phyloP scores from a whole-genome alignment of 2,888 invertebrate genomes.

The Clitarchus hookeri region DNA sequence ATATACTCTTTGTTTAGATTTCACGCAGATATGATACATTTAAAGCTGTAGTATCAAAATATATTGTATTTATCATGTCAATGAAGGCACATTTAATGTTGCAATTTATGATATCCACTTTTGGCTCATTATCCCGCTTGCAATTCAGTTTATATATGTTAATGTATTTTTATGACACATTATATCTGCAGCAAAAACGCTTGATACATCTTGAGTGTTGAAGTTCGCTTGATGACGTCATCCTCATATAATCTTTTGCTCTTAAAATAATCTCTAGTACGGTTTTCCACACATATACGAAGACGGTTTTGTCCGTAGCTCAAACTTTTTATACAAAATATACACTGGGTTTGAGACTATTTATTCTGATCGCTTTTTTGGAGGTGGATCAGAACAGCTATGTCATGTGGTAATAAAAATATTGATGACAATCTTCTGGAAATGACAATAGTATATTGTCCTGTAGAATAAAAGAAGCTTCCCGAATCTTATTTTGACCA shows the following conservation, averaged over 20 bases:
- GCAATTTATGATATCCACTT: neutral
- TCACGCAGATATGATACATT: neutral
- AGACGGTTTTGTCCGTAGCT: neutral
- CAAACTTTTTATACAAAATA: neutral
- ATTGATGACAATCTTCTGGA: neutral
- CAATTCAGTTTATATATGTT: neutral
- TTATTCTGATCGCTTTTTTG: neutral
- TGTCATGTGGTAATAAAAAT: neutral
- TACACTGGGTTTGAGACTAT: neutral
- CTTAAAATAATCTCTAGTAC: neutral
- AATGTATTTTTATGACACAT: neutral
- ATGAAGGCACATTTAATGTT: neutral
- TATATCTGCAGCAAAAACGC: neutral
- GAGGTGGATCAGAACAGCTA: neutral
- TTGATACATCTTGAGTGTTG: neutral
- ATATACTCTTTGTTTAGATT: neutral
- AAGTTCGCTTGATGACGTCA: neutral
- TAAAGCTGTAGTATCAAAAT: neutral
- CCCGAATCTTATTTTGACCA: neutral
- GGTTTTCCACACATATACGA: neutral
- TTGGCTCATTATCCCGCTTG: neutral
- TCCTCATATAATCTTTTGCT: neutral
- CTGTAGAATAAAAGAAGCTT: constrained; percentile 16
- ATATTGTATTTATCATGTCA: neutral
- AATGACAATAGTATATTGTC: neutral